Evolutionary conservation across 2,113 vertebrate genomes (phyloP).

Genomic region (Enhydra lutris): DNA sequence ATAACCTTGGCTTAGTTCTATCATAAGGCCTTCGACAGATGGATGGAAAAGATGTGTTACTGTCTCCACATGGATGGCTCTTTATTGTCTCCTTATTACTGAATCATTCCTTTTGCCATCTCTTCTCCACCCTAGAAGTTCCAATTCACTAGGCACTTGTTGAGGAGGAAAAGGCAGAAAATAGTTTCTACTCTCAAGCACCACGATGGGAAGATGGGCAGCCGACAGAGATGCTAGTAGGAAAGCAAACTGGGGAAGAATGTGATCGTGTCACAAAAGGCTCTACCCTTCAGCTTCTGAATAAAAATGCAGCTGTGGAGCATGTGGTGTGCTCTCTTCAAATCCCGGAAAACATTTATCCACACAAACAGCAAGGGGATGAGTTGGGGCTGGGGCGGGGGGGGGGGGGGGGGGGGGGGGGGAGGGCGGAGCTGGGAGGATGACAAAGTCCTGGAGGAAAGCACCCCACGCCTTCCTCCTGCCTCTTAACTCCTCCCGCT

Average conservation of each 20-base stretch:
- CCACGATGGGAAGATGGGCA: background rate
- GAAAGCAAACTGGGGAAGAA: background rate
- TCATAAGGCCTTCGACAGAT: background rate
- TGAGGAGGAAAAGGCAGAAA: background rate
- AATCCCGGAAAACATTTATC: background rate
- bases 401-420: too few relatives aligned
- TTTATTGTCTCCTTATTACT: constrained; percentile 12
- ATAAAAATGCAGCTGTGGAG: background rate
- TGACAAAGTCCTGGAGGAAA: background rate
- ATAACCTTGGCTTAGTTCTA: background rate
- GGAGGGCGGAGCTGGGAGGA: background rate
- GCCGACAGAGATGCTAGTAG: background rate
- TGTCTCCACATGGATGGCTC: background rate
- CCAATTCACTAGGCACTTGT: background rate
- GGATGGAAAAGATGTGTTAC: background rate
- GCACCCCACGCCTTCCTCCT: background rate
- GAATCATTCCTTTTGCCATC: constrained; percentile 43
- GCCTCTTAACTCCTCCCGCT: background rate
- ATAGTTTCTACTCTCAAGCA: background rate
- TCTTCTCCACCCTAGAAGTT: constrained; percentile 40
- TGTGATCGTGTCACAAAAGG: background rate
- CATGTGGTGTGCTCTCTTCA: background rate
- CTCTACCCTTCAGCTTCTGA: background rate
- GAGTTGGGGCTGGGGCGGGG: background rate
- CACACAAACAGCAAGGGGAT: background rate